Evolutionary conservation across 2,797 vertebrate species (phyloP).

Genomic region (Ispidina lecontei): DNA sequence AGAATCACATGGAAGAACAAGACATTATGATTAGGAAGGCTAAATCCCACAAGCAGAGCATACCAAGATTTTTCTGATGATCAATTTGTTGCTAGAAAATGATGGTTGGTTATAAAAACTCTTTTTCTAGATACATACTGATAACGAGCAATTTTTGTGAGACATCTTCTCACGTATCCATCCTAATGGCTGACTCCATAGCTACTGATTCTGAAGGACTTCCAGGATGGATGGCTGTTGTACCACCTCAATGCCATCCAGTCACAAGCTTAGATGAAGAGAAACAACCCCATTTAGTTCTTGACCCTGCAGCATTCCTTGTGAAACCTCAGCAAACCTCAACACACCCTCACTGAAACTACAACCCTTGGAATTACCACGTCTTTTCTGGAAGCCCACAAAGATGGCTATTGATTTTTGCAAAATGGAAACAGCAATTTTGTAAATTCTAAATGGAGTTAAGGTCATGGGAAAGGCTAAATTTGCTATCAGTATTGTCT

Average conservation of each 20-base stretch:
- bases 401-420: fast-evolving
- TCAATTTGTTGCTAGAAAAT: background rate
- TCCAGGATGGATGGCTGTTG: background rate
- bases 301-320: background rate
- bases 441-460: background rate
- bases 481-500: fast-evolving
- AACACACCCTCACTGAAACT: background rate
- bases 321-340: background rate
- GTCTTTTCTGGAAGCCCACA: background rate
- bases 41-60: background rate
- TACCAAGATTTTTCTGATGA: background rate
- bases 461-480: background rate
- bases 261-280: background rate
- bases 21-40: background rate
- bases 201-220: background rate
- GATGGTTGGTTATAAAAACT: background rate
- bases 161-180: background rate
- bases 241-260: background rate
- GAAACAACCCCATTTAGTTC: background rate
- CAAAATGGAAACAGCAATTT: background rate
- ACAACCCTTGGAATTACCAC: background rate
- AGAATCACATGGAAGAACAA: background rate
- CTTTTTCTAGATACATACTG: background rate
- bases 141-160: background rate
- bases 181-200: background rate